Evolutionary conservation across 2,113 vertebrate genomes (phyloP).

Genomic region (Dromaius novaehollandiae): DNA sequence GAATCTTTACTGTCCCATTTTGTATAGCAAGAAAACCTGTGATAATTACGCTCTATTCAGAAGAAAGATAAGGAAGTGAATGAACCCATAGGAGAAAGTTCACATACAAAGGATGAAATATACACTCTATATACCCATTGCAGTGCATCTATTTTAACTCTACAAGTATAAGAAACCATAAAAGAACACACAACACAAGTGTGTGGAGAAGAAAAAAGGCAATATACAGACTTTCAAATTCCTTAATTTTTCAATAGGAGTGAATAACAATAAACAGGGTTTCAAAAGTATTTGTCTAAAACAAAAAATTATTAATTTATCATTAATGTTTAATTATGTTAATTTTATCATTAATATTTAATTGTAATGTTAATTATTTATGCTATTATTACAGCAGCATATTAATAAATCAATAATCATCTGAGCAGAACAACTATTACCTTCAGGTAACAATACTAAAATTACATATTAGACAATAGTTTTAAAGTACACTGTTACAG

Average conservation of each 20-base stretch:
- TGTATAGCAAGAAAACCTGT: not conserved
- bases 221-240: not conserved
- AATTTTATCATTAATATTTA: too few species aligned
- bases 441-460: not conserved
- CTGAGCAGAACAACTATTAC: not conserved
- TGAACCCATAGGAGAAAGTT: not conserved
- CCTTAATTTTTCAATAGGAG: not conserved
- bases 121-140: accelerated
- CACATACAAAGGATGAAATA: not conserved
- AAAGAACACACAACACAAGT: not conserved
- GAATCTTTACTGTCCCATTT: not conserved
- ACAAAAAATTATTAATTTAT: not conserved
- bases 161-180: not conserved
- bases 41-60: not conserved
- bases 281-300: not conserved
- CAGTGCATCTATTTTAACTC: not conserved
- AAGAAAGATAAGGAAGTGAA: not conserved
- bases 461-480: not conserved
- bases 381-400: not conserved
- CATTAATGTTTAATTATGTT: not conserved
- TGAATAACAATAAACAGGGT: not conserved
- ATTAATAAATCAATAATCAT: not conserved
- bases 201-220: not conserved
- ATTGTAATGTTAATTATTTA: not conserved
- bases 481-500: not conserved